Evolutionary conservation across 2,888 invertebrate species (phyloP).

Genomic region (Diadegma fenestrale): DNA sequence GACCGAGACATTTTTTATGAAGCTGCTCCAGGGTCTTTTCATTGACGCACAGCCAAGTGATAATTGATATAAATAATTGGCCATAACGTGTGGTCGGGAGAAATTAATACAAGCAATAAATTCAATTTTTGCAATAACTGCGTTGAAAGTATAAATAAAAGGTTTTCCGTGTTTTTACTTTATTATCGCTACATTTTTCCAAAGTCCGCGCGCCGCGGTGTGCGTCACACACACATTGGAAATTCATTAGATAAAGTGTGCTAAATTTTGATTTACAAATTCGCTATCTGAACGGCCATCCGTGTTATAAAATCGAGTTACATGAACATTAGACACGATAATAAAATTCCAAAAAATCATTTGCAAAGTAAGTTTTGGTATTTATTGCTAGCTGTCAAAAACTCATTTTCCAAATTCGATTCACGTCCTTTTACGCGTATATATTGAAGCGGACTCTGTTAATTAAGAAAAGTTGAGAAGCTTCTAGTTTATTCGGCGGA

Average conservation of each 20-base stretch:
- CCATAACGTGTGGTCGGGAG: not conserved
- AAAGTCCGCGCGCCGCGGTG: not conserved
- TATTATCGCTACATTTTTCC: not conserved
- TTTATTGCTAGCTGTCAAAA: not conserved
- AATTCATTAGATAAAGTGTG: no score
- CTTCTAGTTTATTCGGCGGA: conserved; percentile 50
- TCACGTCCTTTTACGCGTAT: not conserved
- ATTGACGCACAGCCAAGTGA: not conserved
- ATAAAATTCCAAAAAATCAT: no score
- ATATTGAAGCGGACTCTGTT: not conserved
- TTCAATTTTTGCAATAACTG: not conserved
- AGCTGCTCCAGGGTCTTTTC: not conserved
- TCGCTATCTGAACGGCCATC: no score
- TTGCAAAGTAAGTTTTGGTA: no score
- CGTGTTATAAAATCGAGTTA: no score
- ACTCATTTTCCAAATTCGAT: not conserved
- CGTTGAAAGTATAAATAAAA: not conserved
- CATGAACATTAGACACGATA: no score
- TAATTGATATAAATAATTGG: not conserved
- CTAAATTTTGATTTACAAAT: no score
- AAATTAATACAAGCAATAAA: not conserved
- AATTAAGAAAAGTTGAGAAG: conserved; percentile 15
- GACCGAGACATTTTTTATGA: not conserved
- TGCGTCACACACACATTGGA: no score
- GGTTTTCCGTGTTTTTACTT: not conserved